Evolutionary conservation across 2,888 invertebrate genomes (phyloP).

Genomic region (Junonia oenone): DNA sequence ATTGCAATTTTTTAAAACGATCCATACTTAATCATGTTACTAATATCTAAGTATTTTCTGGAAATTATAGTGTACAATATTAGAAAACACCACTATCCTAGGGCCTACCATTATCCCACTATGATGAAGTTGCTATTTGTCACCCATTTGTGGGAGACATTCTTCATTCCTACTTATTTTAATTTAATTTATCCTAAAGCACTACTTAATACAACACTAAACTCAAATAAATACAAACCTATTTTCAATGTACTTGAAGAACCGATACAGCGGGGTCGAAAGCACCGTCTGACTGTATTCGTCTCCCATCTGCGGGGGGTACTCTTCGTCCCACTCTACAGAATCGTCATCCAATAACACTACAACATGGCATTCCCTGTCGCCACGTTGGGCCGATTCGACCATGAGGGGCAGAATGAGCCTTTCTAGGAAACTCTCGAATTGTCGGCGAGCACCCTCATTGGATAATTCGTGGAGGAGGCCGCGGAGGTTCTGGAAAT

Average conservation of each 20-base stretch:
- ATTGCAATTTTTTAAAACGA: too few relatives aligned
- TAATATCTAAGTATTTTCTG: too few relatives aligned
- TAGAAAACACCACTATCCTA: too few relatives aligned
- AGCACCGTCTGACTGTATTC: conserved; percentile 98
- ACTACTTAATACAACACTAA: not conserved
- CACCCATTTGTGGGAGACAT: too few relatives aligned
- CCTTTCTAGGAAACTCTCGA: conserved; percentile 96
- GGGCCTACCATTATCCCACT: too few relatives aligned
- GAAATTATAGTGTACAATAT: too few relatives aligned
- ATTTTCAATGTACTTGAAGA: conserved; percentile 99
- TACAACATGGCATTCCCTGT: conserved; percentile 98
- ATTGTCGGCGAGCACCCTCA: conserved; percentile 98
- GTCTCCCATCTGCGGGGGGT: conserved; percentile 99
- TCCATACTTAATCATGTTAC: too few relatives aligned
- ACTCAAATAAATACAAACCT: conserved; percentile 41
- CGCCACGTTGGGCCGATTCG: conserved; percentile 93
- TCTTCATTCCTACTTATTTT: too few relatives aligned
- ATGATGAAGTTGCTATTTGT: too few relatives aligned
- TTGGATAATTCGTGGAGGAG: conserved; percentile 98
- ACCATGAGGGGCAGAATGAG: conserved; percentile 98
- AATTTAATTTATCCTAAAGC: too few relatives aligned
- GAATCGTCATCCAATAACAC: conserved; percentile 95
- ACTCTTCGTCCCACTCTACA: conserved; percentile 99
- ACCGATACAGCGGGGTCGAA: conserved; percentile 96
- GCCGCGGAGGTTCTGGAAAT: conserved; percentile 96